A percentile compares a stretch with the other conserved stretches of the same genome.
These are phyloP conservation scores for Tetrao urogallus DNA, from an alignment of 2,113 vertebrate species.

Conservation along the genomic window DNA sequence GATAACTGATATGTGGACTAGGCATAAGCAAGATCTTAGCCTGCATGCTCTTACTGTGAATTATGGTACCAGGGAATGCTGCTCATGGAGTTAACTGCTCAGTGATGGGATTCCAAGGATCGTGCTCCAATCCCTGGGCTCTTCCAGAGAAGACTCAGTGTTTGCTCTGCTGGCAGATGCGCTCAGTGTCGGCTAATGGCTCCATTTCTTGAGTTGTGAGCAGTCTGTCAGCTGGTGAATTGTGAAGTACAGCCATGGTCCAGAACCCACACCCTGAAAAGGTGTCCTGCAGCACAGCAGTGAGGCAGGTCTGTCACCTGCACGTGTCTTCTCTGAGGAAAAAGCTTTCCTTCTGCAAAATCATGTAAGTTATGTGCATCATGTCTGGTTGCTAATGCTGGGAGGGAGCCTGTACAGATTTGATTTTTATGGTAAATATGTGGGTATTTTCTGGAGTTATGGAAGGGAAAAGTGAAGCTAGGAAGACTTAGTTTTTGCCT, in stretches of 20 bases:
- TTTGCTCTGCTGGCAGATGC: background rate
- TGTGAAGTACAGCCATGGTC: slow-evolving; percentile 60
- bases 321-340: slow-evolving; percentile 71
- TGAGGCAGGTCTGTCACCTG: slow-evolving; percentile 66
- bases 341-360: slow-evolving; percentile 69
- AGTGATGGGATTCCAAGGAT: background rate
- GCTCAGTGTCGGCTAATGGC: fast-evolving
- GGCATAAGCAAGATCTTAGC: background rate
- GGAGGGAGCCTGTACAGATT: background rate
- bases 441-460: background rate
- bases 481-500: background rate
- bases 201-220: background rate
- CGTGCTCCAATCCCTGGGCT: fast-evolving
- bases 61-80: background rate
- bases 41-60: background rate
- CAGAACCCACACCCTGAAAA: slow-evolving; percentile 17
- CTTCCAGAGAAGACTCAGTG: background rate
- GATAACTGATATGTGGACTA: background rate
- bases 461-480: background rate
- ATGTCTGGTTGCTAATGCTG: background rate
- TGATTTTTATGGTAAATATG: fast-evolving
- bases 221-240: background rate
- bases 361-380: slow-evolving; percentile 60
- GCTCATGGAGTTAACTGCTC: background rate
- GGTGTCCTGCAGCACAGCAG: slow-evolving; percentile 26